A percentile compares a stretch with the other conserved stretches of the same genome.
phyloP scores from a whole-genome alignment of 1,140 invertebrate species.

The Calephelis nemesis region DNA sequence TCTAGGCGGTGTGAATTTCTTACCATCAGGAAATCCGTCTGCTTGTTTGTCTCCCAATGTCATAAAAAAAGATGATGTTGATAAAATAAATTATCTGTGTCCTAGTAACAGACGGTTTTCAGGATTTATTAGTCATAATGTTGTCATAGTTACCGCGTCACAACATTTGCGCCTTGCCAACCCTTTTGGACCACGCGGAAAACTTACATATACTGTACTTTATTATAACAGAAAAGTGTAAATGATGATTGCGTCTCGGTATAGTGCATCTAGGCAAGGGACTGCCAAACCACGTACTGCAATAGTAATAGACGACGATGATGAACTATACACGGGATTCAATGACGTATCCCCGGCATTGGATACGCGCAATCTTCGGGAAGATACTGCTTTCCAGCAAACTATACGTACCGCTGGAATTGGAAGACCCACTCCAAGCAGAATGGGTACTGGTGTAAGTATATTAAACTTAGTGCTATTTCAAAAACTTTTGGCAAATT shows the following conservation, averaged over 20 bases:
- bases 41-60: too few relatives aligned
- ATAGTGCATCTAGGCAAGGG: conserved; percentile 52
- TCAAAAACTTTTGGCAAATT: too few relatives aligned
- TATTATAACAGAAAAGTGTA: not conserved
- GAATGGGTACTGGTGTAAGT: conserved; percentile 63
- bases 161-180: conserved; percentile 42
- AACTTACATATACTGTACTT: too few relatives aligned
- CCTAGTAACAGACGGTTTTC: not conserved
- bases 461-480: too few relatives aligned
- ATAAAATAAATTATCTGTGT: not conserved
- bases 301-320: conserved; percentile 63
- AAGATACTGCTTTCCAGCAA: conserved; percentile 70
- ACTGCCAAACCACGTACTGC: conserved; percentile 56
- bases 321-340: conserved; percentile 70
- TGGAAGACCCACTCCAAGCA: conserved; percentile 58
- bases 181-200: not conserved
- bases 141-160: conserved; percentile 67
- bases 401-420: conserved; percentile 64
- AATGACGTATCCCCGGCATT: conserved; percentile 71
- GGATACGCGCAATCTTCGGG: conserved; percentile 61
- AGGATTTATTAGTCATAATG: conserved; percentile 20
- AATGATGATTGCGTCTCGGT: conserved; percentile 59
- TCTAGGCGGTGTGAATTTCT: too few relatives aligned
- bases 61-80: too few relatives aligned
- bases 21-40: too few relatives aligned